These are phyloP conservation scores for Stegodyphus dumicola DNA, from an alignment of 1,140 invertebrate species.

Conservation along the genomic window DNA sequence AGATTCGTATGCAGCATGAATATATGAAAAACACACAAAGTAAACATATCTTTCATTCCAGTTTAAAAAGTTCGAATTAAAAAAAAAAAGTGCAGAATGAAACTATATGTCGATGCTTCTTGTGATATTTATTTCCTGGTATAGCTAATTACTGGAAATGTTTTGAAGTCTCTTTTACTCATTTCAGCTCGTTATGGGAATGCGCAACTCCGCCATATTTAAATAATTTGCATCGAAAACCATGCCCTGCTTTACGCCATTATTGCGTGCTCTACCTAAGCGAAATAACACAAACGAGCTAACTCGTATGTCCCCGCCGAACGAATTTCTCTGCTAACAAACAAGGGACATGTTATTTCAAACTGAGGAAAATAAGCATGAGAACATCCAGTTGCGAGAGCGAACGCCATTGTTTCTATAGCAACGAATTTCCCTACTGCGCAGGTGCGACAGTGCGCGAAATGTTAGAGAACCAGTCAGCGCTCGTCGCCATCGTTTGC, in stretches of 20 bases:
- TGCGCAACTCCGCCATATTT: too few relatives aligned
- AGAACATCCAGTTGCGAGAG: constrained; percentile 30
- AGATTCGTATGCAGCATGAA: too few relatives aligned
- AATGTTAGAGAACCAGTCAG: constrained; percentile 16
- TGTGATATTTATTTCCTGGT: too few relatives aligned
- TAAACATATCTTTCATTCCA: too few relatives aligned
- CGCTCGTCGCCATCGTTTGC: constrained; percentile 31
- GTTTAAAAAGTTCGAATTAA: too few relatives aligned
- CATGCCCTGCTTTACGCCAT: neutral
- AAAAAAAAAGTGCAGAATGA: too few relatives aligned
- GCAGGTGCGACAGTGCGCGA: constrained; percentile 14
- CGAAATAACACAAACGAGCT: neutral
- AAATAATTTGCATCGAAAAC: constrained; percentile 14
- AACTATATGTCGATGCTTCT: too few relatives aligned
- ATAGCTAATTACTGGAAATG: too few relatives aligned
- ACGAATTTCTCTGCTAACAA: neutral
- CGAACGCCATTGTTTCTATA: constrained; percentile 34
- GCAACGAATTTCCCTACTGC: constrained; percentile 5
- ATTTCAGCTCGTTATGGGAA: too few relatives aligned
- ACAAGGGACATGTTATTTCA: constrained; percentile 2
- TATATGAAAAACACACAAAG: too few relatives aligned
- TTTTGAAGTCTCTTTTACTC: too few relatives aligned
- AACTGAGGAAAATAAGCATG: constrained; percentile 16
- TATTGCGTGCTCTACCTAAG: neutral
- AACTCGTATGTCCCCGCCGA: neutral